Percentiles rank a stretch among this genome's conserved stretches.
Conservation (phyloP, 1,140 invertebrate species). For the Bombus huntii region DNA sequence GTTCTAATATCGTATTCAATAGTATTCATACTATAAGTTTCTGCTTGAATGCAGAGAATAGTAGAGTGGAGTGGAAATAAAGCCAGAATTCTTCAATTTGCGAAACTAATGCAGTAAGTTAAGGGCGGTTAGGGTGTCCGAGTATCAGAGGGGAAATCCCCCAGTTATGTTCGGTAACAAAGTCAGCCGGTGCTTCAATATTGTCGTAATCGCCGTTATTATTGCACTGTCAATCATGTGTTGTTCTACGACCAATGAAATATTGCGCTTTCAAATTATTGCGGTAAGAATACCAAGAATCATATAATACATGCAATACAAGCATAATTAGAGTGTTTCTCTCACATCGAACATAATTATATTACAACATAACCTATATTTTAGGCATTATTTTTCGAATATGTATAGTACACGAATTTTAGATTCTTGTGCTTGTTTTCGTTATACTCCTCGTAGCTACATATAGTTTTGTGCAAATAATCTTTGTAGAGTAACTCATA, state of each 20-base stretch:
- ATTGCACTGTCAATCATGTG: conserved; percentile 47
- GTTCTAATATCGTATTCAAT: conserved; percentile 18
- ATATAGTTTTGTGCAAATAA: too few species aligned
- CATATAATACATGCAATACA: neutral
- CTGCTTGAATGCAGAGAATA: neutral
- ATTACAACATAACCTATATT: neutral
- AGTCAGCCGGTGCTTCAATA: conserved; percentile 50
- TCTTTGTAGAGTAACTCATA: too few species aligned
- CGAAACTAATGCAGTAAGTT: conserved; percentile 50
- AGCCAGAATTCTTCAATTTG: conserved; percentile 46
- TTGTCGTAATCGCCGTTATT: conserved; percentile 54
- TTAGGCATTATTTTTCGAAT: neutral
- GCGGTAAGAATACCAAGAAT: neutral
- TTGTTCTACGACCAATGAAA: neutral
- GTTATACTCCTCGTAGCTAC: too few species aligned
- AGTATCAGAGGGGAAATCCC: conserved; percentile 43
- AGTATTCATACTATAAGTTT: neutral
- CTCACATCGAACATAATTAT: neutral
- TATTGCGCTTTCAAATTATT: conserved; percentile 14
- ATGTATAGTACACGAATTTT: too few species aligned
- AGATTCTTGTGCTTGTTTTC: too few species aligned
- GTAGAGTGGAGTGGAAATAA: conserved; percentile 15
- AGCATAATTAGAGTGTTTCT: neutral
- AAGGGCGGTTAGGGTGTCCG: conserved; percentile 43
- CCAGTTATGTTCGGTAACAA: conserved; percentile 42